Base-by-base conservation (phyloP, 23 tunicate genomes). In the Trididemnum miniatum region DNA sequence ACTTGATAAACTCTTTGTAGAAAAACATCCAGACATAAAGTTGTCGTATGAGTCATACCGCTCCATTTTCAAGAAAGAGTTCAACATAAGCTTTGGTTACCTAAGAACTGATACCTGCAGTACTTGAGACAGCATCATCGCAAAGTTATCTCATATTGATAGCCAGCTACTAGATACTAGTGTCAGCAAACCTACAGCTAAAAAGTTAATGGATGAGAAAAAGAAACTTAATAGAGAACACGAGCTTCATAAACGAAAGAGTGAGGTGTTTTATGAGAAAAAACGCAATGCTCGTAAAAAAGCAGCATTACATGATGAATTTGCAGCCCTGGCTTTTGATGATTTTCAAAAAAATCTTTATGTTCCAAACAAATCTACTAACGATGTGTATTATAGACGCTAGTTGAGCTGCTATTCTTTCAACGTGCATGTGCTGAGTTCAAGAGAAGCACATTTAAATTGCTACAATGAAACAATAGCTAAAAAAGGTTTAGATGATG, bases 31-130 rank as follows among this genome's bases (percentile, higher is more conserved):
- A 5, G 38, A 69, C 39, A 69, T 69, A 5, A 69, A 69, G 22
- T 15, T 69, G 75, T 69, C 75, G 37, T 29, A 69, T 32, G 75
- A 69, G 75, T 69, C 75, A 29, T 69, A 69, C 31, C 75, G 75
- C 5, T 31, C n/a, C 31, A 69, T 69, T 28, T 69, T 30, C n/a
- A 29, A 69, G 18, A 69, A 32, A 5, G 75, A 69, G 38, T 69
- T 69, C 7, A 69, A 69, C 20, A 69, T 69, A 12, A 3, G 9
- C 5, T 69, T 69, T 37, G 75, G 75, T 9, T 69, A 69, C 22
- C 75, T 37, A 69, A 30, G 75, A 69, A 69, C 75, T 28, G 75
- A 30, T 69, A 69, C 75, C 7, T 69, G 75, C 37, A 69, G 38
- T 34, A 69, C 39, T 69, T 69, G 75, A 28, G 75, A 69, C 75